Evolutionary conservation across 2,797 vertebrate genomes (phyloP).

Genomic region (Enoplosus armatus): DNA sequence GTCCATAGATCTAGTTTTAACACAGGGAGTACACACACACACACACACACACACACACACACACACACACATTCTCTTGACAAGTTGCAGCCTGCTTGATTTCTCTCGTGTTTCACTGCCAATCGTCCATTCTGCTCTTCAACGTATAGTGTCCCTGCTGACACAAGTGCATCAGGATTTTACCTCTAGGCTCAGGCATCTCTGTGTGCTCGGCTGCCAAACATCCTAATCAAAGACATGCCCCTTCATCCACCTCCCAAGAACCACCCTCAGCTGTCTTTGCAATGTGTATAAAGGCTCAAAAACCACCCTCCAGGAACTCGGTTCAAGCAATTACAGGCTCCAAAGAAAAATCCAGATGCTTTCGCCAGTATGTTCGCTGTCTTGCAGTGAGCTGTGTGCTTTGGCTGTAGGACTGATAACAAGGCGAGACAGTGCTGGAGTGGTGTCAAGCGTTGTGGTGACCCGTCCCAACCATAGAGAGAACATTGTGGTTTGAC

Average conservation of each 20-base stretch:
- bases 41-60: conserved; percentile 20
- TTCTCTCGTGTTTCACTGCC: conserved; percentile 49
- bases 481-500: conserved; percentile 24
- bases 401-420: conserved; percentile 54
- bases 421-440: conserved; percentile 31
- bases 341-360: conserved; percentile 38
- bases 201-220: conserved; percentile 32
- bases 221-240: conserved; percentile 31
- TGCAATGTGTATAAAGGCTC: conserved; percentile 31
- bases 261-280: conserved; percentile 38
- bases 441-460: conserved; percentile 39
- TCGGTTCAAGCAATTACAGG: conserved; percentile 45
- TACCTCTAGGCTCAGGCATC: conserved; percentile 50
- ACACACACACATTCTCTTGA: conserved; percentile 52
- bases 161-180: conserved; percentile 38
- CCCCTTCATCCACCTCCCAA: conserved; percentile 29
- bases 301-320: conserved; percentile 38
- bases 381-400: conserved; percentile 37
- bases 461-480: conserved; percentile 32
- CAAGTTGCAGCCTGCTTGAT: conserved; percentile 76
- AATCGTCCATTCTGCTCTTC: conserved; percentile 41
- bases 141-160: conserved; percentile 40
- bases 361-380: conserved; percentile 21
- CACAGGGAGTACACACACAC: conserved; percentile 12
- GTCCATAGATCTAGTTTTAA: conserved; percentile 63